Conservation (phyloP, 2,888 invertebrate species). For the Epinotia demarniana region DNA sequence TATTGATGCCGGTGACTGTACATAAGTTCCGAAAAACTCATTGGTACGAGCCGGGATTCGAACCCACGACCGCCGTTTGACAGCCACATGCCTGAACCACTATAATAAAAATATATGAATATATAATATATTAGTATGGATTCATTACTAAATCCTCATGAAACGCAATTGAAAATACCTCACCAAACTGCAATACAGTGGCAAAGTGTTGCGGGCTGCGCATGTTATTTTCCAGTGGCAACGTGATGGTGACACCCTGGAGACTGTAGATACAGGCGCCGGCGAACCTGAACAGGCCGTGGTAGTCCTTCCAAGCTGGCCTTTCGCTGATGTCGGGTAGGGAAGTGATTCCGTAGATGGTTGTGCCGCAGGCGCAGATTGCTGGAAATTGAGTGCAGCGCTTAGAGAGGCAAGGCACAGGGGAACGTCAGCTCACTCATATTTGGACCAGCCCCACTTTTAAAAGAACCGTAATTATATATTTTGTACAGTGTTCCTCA, state of each 20-base stretch:
- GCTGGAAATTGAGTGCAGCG: conserved; percentile 52
- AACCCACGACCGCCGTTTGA: too few species aligned
- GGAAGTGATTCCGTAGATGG: conserved; percentile 59
- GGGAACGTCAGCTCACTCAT: too few species aligned
- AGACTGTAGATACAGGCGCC: conserved; percentile 82
- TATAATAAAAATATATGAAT: too few species aligned
- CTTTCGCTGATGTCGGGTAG: conserved; percentile 50
- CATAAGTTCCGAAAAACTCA: too few species aligned
- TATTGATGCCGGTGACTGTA: too few species aligned
- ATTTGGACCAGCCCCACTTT: too few species aligned
- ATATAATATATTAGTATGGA: too few species aligned
- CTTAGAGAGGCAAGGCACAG: too few species aligned
- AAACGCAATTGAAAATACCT: conserved; percentile 1
- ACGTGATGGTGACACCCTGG: conserved; percentile 64
- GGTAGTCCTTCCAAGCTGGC: conserved; percentile 61
- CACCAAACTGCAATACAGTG: conserved; percentile 55
- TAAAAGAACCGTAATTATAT: too few species aligned
- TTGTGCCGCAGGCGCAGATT: conserved; percentile 57
- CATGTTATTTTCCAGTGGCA: conserved; percentile 72
- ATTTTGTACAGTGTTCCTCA: too few species aligned
- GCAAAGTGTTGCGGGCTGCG: conserved; percentile 57
- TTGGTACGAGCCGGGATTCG: too few species aligned
- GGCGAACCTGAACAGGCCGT: conserved; percentile 68
- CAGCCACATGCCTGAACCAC: too few species aligned
- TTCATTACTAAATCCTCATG: not conserved